Conservation (phyloP, 2,888 invertebrate species). For the Agonopterix subpropinquella region DNA sequence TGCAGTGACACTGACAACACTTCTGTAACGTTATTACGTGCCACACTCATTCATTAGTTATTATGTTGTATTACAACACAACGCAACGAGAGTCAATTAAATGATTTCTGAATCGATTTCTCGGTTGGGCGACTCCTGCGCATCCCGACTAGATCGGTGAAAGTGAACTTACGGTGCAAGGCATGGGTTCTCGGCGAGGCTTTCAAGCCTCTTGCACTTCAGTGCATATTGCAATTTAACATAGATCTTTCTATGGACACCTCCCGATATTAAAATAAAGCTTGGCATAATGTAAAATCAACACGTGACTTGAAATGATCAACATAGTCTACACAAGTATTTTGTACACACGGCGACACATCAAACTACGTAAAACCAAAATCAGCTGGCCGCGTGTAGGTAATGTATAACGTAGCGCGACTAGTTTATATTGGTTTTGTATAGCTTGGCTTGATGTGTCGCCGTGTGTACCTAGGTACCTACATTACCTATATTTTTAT, state of each 20-base stretch:
- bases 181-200: neutral
- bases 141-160: conserved; percentile 44
- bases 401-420: too few relatives aligned
- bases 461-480: neutral
- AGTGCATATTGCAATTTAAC: too few relatives aligned
- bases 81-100: conserved; percentile 25
- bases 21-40: conserved; percentile 8
- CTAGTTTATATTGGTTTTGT: too few relatives aligned
- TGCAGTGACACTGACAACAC: conserved; percentile 2
- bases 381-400: too few relatives aligned
- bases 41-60: conserved; percentile 8
- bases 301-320: neutral
- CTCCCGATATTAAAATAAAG: too few relatives aligned
- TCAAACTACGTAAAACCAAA: too few relatives aligned
- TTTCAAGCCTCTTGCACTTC: too few relatives aligned
- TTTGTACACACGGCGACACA: too few relatives aligned
- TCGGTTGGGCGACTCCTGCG: conserved; percentile 39
- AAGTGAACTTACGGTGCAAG: conserved; percentile 24
- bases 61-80: conserved; percentile 15
- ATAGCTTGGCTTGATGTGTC: too few relatives aligned
- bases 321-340: neutral
- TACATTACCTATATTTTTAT: too few relatives aligned
- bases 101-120: conserved; percentile 47
- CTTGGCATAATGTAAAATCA: too few relatives aligned
- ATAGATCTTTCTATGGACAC: too few relatives aligned